Evolutionary conservation across 2,797 vertebrate species (phyloP).

Genomic region (Molossus alvarezi): DNA sequence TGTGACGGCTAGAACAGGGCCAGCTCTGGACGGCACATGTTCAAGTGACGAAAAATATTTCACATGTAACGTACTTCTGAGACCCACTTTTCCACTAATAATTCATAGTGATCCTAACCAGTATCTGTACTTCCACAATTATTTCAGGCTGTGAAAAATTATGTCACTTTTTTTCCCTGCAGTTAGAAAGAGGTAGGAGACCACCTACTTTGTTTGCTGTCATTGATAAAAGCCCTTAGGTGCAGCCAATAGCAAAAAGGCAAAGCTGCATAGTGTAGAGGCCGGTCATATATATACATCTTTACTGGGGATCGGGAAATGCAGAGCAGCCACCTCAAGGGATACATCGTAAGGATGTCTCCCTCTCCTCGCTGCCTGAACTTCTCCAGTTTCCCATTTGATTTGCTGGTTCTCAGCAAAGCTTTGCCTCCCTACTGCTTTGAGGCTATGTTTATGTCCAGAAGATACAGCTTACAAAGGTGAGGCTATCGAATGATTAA

Average conservation of each 20-base stretch:
- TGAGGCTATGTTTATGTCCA: not conserved
- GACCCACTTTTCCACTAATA: conserved; percentile 94
- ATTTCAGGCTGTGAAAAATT: conserved; percentile 93
- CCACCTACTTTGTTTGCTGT: conserved; percentile 83
- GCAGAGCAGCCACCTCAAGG: not conserved
- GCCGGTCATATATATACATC: conserved; percentile 40
- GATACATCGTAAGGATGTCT: not conserved
- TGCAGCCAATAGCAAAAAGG: conserved; percentile 69
- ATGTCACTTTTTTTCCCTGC: conserved; percentile 85
- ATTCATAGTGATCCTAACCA: conserved; percentile 93
- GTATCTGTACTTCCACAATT: conserved; percentile 92
- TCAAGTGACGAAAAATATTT: conserved; percentile 97
- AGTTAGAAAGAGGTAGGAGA: conserved; percentile 77
- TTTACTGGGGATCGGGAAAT: conserved; percentile 56
- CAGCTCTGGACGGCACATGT: conserved; percentile 98
- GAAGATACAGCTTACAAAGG: not conserved
- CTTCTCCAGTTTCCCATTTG: not conserved
- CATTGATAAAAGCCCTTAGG: conserved; percentile 77
- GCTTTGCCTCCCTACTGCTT: not conserved
- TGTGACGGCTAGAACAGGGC: conserved; percentile 92
- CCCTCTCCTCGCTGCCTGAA: conserved; percentile 59
- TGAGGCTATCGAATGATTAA: conserved; percentile 8
- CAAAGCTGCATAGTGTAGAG: not conserved
- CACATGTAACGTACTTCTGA: conserved; percentile 95
- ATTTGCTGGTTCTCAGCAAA: not conserved